These are phyloP conservation scores for Phrynocephalus forsythii DNA, from an alignment of 2,797 vertebrate species.

Conservation along the genomic window DNA sequence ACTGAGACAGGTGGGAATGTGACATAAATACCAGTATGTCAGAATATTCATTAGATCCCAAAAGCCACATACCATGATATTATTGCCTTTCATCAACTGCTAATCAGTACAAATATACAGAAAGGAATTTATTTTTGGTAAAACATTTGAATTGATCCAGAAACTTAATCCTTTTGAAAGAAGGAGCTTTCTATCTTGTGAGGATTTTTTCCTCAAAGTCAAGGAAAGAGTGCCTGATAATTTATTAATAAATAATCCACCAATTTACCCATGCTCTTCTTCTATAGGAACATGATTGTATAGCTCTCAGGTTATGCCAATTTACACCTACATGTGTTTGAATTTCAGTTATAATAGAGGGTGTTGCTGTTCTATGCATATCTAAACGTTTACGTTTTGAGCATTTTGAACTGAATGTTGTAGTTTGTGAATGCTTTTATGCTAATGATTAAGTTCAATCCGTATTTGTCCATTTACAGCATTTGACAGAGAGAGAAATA, in stretches of 20 bases:
- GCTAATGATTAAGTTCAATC: conserved; percentile 20
- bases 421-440: conserved; percentile 12
- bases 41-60: not conserved
- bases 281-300: not conserved
- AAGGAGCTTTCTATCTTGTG: no score
- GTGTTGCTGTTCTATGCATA: not conserved
- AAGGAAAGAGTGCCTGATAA: no score
- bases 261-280: not conserved
- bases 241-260: no score
- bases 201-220: not conserved
- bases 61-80: not conserved
- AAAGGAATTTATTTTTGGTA: not conserved
- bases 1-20: not conserved
- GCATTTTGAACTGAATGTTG: not conserved
- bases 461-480: conserved; percentile 25
- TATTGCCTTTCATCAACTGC: not conserved
- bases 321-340: conserved; percentile 21
- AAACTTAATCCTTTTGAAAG: not conserved
- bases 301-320: not conserved
- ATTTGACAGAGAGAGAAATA: conserved; percentile 1
- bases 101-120: not conserved
- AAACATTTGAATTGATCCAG: not conserved
- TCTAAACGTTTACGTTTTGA: not conserved
- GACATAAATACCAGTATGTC: not conserved
- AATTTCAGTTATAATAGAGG: conserved; percentile 5